Evolutionary conservation across 2,888 invertebrate genomes (phyloP), one percentile per base, ranked within the genome.

Genomic region (Chymomyza fuscimana): DNA sequence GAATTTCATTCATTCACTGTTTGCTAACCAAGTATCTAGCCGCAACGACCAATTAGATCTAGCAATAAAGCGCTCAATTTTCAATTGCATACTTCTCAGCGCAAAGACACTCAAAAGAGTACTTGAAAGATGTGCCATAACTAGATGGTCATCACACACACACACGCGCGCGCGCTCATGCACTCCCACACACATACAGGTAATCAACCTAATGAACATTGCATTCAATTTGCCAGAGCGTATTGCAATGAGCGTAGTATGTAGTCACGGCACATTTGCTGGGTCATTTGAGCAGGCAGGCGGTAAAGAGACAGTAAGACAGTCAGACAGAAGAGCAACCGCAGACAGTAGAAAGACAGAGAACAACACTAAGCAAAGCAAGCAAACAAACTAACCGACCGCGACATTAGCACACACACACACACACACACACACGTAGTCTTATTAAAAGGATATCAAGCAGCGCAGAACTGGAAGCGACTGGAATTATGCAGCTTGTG

Each of bases 161-260:
- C 54, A 54, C 54, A 54, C 54, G 19, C 3, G n/a, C 19, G 9
- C 25, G 25, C 25, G 25, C 25, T 25, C 9, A 52, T 4, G 25
- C 25, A 25, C 25, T 25, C 4, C 25, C 51, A 51, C 51, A 51
- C 22, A n/a, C 19, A 51, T 72, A 61, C 70, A 68, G 74, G 74
- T 77, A 81, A 81, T 80, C 77, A 86, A 79, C 76, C 79, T 79
- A 79, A 84, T 76, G 79, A 84, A 78, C 72, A 69, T 77, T 74
- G 62, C 67, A 65, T 71, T 74, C 40, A 62, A 71, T 70, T 67
- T 74, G 40, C 61, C 52, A 64, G 69, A 29, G 29, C 50, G 51
- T 32, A 12, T 50, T 40, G 51, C 67, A 29, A 54, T 51, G 40
- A 46, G 40, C 40, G 10, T 4, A 10, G 32, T 32, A 19, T 19